A percentile compares a stretch with the other conserved stretches of the same genome.
phyloP scores from a whole-genome alignment of 2,888 invertebrate genomes.

The Eupithecia tripunctaria region DNA sequence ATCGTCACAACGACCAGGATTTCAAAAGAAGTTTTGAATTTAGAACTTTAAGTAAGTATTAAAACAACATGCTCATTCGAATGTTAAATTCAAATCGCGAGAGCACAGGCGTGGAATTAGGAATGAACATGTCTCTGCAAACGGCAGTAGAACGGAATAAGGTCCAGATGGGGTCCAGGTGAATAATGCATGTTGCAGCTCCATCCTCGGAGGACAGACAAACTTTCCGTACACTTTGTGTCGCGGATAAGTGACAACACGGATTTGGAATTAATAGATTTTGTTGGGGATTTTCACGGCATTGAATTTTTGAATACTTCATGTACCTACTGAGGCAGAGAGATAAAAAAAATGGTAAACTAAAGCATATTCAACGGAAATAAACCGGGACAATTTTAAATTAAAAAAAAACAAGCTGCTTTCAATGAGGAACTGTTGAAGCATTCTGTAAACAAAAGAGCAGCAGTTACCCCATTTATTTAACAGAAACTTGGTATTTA shows the following conservation, averaged over 20 bases:
- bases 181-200: constrained; percentile 50
- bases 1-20: no score
- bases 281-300: no score
- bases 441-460: not conserved
- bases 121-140: constrained; percentile 44
- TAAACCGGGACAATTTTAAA: not conserved
- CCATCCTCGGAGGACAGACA: no score
- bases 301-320: no score
- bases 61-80: constrained; percentile 19
- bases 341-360: not conserved
- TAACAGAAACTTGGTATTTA: not conserved
- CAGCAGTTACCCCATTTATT: not conserved
- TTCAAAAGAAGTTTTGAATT: no score
- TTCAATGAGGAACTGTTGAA: constrained; percentile 16
- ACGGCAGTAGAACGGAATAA: constrained; percentile 31
- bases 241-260: no score
- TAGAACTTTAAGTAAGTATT: not conserved
- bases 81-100: constrained; percentile 25
- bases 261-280: no score
- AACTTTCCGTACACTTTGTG: no score
- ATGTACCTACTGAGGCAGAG: no score
- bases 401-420: not conserved
- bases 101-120: constrained; percentile 26
- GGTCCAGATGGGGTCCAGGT: constrained; percentile 42
- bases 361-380: not conserved